Evolutionary conservation across 2,888 invertebrate species (phyloP), one percentile per base, ranked within the genome.

Genomic region (Strigamia transsilvanica): DNA sequence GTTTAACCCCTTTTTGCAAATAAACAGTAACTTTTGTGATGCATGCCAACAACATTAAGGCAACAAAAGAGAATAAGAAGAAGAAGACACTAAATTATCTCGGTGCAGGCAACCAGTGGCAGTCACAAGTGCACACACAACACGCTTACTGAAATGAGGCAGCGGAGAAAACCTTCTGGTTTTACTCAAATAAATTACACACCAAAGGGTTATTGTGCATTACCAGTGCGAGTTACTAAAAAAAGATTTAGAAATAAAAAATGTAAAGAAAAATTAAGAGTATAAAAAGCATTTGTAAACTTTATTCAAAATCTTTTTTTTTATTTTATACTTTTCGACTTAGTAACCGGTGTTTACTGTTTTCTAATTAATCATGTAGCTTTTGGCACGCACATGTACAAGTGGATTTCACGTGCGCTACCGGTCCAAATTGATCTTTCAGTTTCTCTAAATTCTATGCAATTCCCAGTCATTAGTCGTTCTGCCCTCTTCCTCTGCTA

Each of bases 1-100:
- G 80, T 80, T 80, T 80, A 80, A 80, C 80, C 80, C 80, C 80
- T 80, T 80, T 80, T 80, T 80, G 80, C 80, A 80, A 80, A 80
- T 80, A 80, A 80, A 80, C 80, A 80, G 42, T 80, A 80, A 80
- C 80, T 80, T 80, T 80, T 80, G 80, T 42, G 41, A 46, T 46
- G 80, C 80, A 51, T 46, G 46, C 80, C 80, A 41, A 66, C 66
- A 66, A 66, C 66, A 66, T 66, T 66, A 66, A 66, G 66, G 66
- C 66, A 66, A 66, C 66, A 66, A 66, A 66, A 66, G 66, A 66
- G 66, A 51, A 34, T 34, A 34, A 51, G 51, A 66, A 61, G 61
- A 61, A 66, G 66, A 66, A 66, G 66, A 32, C 66, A 66, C 66
- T 66, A 66, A 66, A 66, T 66, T 66, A 66, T 66, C 66, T 66